These are phyloP conservation scores for Anhinga anhinga DNA, from an alignment of 2,113 vertebrate genomes.

Conservation along the genomic window DNA sequence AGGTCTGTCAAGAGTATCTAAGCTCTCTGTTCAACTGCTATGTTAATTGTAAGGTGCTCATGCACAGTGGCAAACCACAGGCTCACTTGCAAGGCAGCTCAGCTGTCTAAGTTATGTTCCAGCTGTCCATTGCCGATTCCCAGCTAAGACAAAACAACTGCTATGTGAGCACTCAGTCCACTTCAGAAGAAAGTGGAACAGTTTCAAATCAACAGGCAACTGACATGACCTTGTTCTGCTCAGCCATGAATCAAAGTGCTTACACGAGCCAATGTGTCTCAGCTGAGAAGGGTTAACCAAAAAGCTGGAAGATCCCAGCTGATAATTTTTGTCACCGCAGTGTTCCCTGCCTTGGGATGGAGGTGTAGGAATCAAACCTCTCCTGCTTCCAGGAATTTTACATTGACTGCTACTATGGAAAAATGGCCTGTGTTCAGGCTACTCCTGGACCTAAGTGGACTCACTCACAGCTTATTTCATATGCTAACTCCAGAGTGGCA, in stretches of 20 bases:
- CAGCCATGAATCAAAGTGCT: accelerated
- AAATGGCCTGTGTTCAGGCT: background rate
- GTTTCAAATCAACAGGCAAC: background rate
- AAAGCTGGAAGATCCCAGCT: background rate
- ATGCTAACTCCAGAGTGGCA: background rate
- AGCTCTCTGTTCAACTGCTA: background rate
- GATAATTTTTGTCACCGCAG: background rate
- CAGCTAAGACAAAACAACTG: background rate
- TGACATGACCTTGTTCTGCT: background rate
- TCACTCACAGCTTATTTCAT: background rate
- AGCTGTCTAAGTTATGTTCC: background rate
- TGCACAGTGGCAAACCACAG: background rate
- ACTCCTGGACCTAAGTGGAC: background rate
- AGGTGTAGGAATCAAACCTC: background rate
- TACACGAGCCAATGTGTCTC: background rate
- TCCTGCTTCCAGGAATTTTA: background rate
- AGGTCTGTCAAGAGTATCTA: background rate
- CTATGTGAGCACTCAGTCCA: background rate
- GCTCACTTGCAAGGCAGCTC: background rate
- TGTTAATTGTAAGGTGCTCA: background rate
- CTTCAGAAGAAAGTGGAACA: background rate
- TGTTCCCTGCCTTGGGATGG: background rate
- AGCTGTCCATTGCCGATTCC: background rate
- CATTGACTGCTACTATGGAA: background rate
- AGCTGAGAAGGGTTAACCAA: background rate